Evolutionary conservation across 2,113 vertebrate species (phyloP), one percentile per base, ranked within the genome.

Genomic region (Podiceps cristatus): DNA sequence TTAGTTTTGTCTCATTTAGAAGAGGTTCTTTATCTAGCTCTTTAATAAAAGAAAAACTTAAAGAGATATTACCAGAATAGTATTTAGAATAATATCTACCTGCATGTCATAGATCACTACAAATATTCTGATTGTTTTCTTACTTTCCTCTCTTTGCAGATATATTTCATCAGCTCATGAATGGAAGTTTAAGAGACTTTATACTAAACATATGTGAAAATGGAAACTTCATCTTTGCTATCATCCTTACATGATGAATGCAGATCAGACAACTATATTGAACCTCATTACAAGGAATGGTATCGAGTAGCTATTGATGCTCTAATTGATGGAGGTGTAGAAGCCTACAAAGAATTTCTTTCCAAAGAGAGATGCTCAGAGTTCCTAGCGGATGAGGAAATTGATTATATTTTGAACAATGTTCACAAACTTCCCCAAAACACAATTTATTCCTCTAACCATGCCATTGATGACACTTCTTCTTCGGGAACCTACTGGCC

Each of bases 401-500:
- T 99, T 24, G 94, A 97, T 93, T 99, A 99, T 86, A 99, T 99
- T 96, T 98, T 98, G 71, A 97, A 98, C 93, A 98, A 99, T 22
- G 97, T 98, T 31, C 98, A 98, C 90, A 98, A 98, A 86, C 76
- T 97, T 67, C 90, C 94, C 29, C 96, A 97, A 72, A 98, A 64
- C 29, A 89, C 97, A 10, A 19, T 75, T 22, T 98, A 99, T 71
- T 98, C 98, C 25, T 94, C 79, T n/a, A 97, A 98, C n/a, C 89
- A 93, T 66, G 76, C 95, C n/a, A 59, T 49, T 9, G 99, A 99
- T 77, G 98, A 97, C 37, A 92, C 97, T 3, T 99, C 99, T 18
- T 99, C 99, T 37, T 99, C 99, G 0, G 99, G 99, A 81, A 99
- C 99, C 0, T 99, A 99, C 91, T 99, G 99, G 99, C 99, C 99